Conservation (phyloP, 2,113 vertebrate genomes). For the Galbula dea region DNA sequence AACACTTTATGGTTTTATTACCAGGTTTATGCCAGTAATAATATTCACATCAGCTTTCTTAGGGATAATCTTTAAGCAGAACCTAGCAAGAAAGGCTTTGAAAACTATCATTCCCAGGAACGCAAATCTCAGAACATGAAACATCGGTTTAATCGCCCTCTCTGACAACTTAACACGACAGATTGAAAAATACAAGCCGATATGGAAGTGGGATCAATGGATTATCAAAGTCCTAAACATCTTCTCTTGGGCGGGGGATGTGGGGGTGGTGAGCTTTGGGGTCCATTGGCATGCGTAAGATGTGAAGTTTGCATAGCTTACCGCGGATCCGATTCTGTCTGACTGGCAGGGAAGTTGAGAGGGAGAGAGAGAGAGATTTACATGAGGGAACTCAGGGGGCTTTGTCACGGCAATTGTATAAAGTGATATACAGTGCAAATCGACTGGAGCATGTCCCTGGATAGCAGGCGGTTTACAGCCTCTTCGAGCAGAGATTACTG, state of each 20-base stretch:
- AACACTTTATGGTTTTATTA: constrained; percentile 76
- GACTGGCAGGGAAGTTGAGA: constrained; percentile 76
- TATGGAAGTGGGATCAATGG: constrained; percentile 81
- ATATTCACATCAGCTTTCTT: constrained; percentile 75
- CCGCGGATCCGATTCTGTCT: constrained; percentile 66
- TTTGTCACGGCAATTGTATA: constrained; percentile 87
- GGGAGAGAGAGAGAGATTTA: constrained; percentile 80
- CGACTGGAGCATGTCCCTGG: constrained; percentile 79
- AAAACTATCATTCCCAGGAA: constrained; percentile 73
- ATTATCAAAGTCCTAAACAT: constrained; percentile 84
- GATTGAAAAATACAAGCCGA: constrained; percentile 79
- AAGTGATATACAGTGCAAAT: constrained; percentile 88
- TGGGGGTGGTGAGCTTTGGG: constrained; percentile 44
- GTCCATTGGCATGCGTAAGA: constrained; percentile 71
- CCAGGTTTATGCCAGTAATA: constrained; percentile 72
- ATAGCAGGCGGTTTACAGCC: constrained; percentile 80
- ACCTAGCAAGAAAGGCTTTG: constrained; percentile 75
- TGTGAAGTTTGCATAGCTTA: constrained; percentile 71
- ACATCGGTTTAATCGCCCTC: constrained; percentile 77
- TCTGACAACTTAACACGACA: constrained; percentile 79
- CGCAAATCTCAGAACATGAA: constrained; percentile 76
- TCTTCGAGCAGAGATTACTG: constrained; percentile 85
- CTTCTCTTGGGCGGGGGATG: constrained; percentile 59
- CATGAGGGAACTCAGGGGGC: constrained; percentile 75
- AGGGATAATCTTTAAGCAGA: constrained; percentile 77